Base-by-base conservation (phyloP, 2,888 invertebrate species). In the Syrista parreyssii region DNA sequence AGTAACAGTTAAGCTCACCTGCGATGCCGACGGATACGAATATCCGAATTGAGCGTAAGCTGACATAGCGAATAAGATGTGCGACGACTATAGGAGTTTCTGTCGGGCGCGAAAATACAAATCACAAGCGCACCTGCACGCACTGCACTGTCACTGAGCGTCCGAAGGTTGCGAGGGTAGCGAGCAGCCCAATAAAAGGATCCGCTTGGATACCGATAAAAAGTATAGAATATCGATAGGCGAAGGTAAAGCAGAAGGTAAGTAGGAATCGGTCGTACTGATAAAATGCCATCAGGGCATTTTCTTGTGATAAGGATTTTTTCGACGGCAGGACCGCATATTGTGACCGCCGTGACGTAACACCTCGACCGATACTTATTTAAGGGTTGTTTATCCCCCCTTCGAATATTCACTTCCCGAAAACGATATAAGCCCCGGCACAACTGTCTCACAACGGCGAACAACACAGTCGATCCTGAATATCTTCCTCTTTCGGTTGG, bases 11-110 rank as follows among this genome's bases (percentile, higher is more conserved):
- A 0, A 71, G 71, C 94, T 93, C 93, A 97, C 97, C 97, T 97
- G 97, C 89, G 97, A 96, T 91, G 97, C 96, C 94, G 97, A 94
- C 94, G 97, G 96, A 94, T 97, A 97, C 89, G 96, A 94, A 92
- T 97, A 97, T 94, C 97, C 97, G 93, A 97, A 97, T 93, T 97
- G 97, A 91, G 97, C 95, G 93, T 97, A 97, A 89, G 97, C 96
- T 92, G 97, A 94, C 94, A 94, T 94, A 32, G 79, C 81, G 74
- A 33, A 31, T 30, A 23, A 6, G 71, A 71, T 12, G 31, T 15
- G 31, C 71, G 71, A 31, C 71, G 23, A 71, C 23, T 15, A 23
- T 55, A 15, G 23, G 82, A 83, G 81, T 81, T 80, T 76, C 76
- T 80, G 31, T 35, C 76, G 75, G 77, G 79, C 76, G 73, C 75